phyloP scores from a whole-genome alignment of 2,797 vertebrate genomes.

The Syngnathus acus region DNA sequence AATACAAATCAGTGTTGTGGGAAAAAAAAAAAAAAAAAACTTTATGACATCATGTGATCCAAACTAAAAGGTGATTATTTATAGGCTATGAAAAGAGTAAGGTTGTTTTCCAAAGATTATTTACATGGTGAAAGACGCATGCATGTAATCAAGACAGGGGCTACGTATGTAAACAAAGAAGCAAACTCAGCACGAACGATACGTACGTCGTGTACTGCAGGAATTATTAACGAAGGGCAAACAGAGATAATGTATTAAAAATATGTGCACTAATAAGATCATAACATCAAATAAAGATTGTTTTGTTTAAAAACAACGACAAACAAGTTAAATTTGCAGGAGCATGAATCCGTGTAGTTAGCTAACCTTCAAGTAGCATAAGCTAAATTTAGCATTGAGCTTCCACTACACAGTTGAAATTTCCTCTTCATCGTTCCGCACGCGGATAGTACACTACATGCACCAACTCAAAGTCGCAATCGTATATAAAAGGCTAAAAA shows the following conservation, averaged over 20 bases:
- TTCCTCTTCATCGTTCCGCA: not conserved
- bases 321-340: constrained; percentile 27
- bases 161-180: constrained; percentile 2
- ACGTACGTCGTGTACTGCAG: accelerated
- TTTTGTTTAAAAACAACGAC: not conserved
- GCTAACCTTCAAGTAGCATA: constrained; percentile 24
- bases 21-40: not conserved
- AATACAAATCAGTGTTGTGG: not conserved
- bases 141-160: not conserved
- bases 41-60: not conserved
- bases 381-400: constrained; percentile 62
- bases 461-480: not conserved
- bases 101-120: not conserved
- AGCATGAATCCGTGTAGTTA: constrained; percentile 36
- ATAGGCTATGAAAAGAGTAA: not conserved
- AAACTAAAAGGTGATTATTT: not conserved
- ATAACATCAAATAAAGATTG: not conserved
- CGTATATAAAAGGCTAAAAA: not conserved
- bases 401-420: constrained; percentile 18
- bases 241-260: not conserved
- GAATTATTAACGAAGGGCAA: not conserved
- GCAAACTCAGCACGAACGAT: constrained; percentile 8
- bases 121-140: not conserved
- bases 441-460: not conserved
- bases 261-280: not conserved